phyloP scores from a whole-genome alignment of 2,113 vertebrate genomes.

The Willisornis vidua region DNA sequence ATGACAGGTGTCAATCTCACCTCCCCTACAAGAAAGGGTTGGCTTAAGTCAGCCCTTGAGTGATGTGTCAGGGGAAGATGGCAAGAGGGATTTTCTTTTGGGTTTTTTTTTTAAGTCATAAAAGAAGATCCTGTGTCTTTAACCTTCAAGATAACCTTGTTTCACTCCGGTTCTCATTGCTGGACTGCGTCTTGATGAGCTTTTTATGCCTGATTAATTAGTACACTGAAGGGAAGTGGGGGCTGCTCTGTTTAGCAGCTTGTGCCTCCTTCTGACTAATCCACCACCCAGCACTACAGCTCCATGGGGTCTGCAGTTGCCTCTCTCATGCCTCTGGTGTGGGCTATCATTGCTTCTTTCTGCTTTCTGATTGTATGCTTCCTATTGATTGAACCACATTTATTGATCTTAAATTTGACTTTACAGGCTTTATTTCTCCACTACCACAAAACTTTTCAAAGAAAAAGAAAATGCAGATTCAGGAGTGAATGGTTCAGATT shows the following conservation, averaged over 20 bases:
- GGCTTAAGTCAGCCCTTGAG: neutral
- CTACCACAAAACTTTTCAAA: neutral
- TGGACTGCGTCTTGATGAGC: slow-evolving; percentile 71
- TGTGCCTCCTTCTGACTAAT: slow-evolving; percentile 27
- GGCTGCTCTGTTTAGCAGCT: slow-evolving; percentile 38
- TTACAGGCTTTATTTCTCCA: neutral
- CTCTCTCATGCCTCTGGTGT: neutral
- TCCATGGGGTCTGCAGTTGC: neutral
- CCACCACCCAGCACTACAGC: neutral
- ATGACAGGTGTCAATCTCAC: neutral
- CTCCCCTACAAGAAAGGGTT: neutral
- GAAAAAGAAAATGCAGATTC: neutral
- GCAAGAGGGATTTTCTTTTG: neutral
- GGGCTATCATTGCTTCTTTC: neutral
- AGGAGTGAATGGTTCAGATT: slow-evolving; percentile 7
- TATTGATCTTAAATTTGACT: neutral
- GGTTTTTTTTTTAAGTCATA: slow-evolving; percentile 18
- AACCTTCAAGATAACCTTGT: slow-evolving; percentile 73
- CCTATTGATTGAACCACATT: slow-evolving; percentile 20
- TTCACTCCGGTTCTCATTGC: slow-evolving; percentile 42
- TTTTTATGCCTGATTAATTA: slow-evolving; percentile 75
- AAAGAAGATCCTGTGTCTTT: slow-evolving; percentile 42
- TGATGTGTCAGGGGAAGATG: neutral
- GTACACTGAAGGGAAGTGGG: neutral
- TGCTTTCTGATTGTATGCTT: neutral